Base-by-base conservation (phyloP, 2,113 vertebrate species). In the Cryptotis parvus region DNA sequence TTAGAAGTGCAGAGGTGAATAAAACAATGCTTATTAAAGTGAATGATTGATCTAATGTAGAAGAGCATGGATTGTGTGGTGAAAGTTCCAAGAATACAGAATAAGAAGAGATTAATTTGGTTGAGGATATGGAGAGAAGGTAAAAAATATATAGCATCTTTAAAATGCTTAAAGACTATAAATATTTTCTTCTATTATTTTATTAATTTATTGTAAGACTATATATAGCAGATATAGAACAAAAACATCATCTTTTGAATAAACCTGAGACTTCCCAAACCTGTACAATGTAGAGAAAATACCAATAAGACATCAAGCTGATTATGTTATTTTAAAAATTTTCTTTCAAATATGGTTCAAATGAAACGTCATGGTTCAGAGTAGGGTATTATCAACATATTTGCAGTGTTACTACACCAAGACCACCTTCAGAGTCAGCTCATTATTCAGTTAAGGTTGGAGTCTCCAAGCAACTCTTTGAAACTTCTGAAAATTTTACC, bases 261-360 rank as follows among this genome's bases (percentile, higher is more conserved):
- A 24, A 63, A 12, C 55, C 76, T 93, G 39, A 85, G 83, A 89
- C 85, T 11, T 26, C 33, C 12, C 3, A 85, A 85, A 24, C 14
- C 41, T 73, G 15, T 68, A 12, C 5, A 90, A 73, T 78, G 14
- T 72, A 87, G 16, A 88, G 41, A 68, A 94, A 95, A 90, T 82
- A 33, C 10, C 43, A 39, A 15, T 58, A 77, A 80, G 3, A 52
- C 24, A 68, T 27, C 61, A 5, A 76, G 39, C 52, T 84, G 72
- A 4, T 52, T 5, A 14, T 52, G 10, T 7, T 14, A 14, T 52
- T 52, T 52, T 52, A 14, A 14, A 52, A 52, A 52, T 16, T 14
- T 52, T 52, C 49, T 52, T 52, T 52, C 49, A 52, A 52, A n/a
- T n/a, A 52, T 52, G 49, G 16, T 52, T 52, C 49, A 52, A 52